A percentile compares a stretch with the other conserved stretches of the same genome.
phyloP scores from a whole-genome alignment of 1,140 invertebrate genomes.

The Anthonomus grandis region DNA sequence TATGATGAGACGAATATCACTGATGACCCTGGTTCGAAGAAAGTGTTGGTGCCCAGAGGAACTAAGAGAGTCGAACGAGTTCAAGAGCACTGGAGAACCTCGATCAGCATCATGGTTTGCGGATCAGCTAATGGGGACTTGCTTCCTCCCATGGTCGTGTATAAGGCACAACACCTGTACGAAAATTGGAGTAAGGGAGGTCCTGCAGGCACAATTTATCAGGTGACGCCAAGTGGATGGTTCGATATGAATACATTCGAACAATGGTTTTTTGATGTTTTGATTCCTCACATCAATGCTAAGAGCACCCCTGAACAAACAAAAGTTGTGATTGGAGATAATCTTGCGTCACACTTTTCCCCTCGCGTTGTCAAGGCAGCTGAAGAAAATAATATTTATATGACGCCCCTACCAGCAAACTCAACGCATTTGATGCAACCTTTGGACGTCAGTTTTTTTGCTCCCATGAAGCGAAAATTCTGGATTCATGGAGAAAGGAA shows the following conservation, averaged over 20 bases:
- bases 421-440: too few species aligned
- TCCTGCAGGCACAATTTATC: constrained; percentile 41
- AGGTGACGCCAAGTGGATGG: constrained; percentile 43
- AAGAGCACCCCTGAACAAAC: background rate
- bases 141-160: constrained; percentile 42
- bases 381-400: background rate
- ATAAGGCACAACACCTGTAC: constrained; percentile 46
- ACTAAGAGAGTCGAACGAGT: constrained; percentile 20
- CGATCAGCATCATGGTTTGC: constrained; percentile 36
- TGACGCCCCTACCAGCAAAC: too few species aligned
- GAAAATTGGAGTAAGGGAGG: constrained; percentile 43
- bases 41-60: constrained; percentile 18
- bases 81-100: constrained; percentile 16
- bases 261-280: constrained; percentile 39
- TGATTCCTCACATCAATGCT: background rate
- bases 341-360: background rate
- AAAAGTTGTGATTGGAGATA: background rate
- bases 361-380: background rate
- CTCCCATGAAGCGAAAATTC: too few species aligned
- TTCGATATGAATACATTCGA: constrained; percentile 43
- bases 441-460: too few species aligned
- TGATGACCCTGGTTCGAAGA: constrained; percentile 26
- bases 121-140: constrained; percentile 30
- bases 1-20: constrained; percentile 29
- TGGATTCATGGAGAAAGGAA: too few species aligned